Conservation (phyloP, 2,888 invertebrate species). For the Xylota segnis region DNA sequence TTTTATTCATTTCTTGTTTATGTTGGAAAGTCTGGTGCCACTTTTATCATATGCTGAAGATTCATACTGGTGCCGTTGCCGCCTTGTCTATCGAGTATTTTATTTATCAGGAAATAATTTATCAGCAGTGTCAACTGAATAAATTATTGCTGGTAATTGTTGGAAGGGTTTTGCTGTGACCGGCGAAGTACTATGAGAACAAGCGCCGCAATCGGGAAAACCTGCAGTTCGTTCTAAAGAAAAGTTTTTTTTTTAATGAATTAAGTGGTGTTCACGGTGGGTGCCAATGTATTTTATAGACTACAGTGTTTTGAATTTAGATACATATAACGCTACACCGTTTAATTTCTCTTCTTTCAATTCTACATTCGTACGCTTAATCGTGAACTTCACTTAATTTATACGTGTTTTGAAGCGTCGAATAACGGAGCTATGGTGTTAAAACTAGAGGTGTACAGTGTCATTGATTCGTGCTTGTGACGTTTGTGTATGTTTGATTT, state of each 20-base stretch:
- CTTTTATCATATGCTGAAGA: constrained; percentile 42
- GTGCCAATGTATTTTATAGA: constrained; percentile 15
- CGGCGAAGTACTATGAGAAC: constrained; percentile 16
- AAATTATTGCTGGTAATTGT: constrained; percentile 66
- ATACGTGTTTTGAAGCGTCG: constrained; percentile 3
- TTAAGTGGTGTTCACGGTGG: constrained; percentile 33
- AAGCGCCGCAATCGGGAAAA: constrained; percentile 32
- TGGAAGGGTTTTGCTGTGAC: constrained; percentile 38
- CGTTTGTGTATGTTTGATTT: no score
- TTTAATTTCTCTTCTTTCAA: constrained; percentile 27
- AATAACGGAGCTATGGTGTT: constrained; percentile 29
- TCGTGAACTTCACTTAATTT: neutral
- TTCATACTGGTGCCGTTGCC: constrained; percentile 61
- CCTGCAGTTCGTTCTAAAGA: constrained; percentile 37
- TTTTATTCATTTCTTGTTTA: constrained; percentile 61
- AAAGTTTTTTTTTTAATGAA: constrained; percentile 25
- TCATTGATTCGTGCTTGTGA: constrained; percentile 5
- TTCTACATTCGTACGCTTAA: neutral
- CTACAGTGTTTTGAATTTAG: constrained; percentile 32
- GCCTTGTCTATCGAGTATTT: constrained; percentile 55
- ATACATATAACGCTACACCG: constrained; percentile 17
- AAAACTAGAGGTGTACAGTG: constrained; percentile 4
- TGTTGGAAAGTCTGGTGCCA: constrained; percentile 47
- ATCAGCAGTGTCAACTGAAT: constrained; percentile 60
- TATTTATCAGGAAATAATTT: constrained; percentile 73